Conservation (phyloP, 2,797 vertebrate species). For the Tokudaia muenninki region DNA sequence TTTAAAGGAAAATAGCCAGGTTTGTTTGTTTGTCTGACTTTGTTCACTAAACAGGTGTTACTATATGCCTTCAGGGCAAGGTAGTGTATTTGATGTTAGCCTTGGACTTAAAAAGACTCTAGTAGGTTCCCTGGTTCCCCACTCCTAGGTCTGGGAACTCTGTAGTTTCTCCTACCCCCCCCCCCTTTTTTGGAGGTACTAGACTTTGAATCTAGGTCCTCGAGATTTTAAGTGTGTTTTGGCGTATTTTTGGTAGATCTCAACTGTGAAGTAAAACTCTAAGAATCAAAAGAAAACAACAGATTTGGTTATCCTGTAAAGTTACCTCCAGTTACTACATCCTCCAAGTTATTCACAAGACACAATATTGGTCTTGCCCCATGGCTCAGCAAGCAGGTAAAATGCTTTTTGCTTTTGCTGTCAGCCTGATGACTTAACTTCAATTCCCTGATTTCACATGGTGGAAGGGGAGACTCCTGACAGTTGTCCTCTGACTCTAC, state of each 20-base stretch:
- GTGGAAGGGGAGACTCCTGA: background rate
- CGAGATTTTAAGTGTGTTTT: background rate
- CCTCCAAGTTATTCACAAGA: background rate
- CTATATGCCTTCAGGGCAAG: background rate
- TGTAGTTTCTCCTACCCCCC: background rate
- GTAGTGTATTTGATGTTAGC: background rate
- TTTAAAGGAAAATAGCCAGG: background rate
- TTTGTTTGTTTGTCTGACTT: background rate
- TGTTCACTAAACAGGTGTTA: no score
- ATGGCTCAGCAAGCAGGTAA: background rate
- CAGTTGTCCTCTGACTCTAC: background rate
- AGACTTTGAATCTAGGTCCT: background rate
- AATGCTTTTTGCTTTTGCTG: background rate
- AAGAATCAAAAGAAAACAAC: background rate
- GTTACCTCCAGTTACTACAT: background rate
- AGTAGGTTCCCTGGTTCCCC: background rate
- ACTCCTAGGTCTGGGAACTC: slow-evolving; percentile 1
- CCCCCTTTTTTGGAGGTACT: background rate
- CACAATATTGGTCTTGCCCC: background rate
- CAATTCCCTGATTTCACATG: background rate
- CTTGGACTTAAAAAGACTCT: background rate
- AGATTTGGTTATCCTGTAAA: background rate
- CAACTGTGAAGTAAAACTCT: background rate
- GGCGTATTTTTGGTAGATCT: slow-evolving; percentile 4
- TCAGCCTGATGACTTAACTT: background rate